Conservation (phyloP, 2,797 vertebrate species). For the Orientallactaga sibirica region DNA sequence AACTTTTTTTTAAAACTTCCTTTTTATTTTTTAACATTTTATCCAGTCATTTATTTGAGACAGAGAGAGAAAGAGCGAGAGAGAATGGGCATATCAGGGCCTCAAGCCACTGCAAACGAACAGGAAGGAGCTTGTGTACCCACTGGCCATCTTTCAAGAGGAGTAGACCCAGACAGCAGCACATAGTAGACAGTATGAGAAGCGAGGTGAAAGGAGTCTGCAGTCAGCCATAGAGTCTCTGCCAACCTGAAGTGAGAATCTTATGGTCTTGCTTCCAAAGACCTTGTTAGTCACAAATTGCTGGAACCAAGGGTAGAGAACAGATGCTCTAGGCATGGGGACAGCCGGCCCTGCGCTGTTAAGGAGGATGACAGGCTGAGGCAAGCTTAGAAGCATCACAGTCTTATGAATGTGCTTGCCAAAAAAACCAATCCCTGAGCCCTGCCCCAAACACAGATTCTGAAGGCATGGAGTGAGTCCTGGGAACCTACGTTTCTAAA, state of each 20-base stretch:
- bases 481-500: not conserved
- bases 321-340: fast-evolving
- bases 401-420: not conserved
- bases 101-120: too few species aligned
- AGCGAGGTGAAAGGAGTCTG: not conserved
- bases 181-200: not conserved
- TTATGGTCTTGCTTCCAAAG: not conserved
- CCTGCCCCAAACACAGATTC: not conserved
- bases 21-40: too few species aligned
- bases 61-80: too few species aligned
- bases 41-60: too few species aligned
- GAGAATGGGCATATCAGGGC: too few species aligned
- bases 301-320: not conserved
- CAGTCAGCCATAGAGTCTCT: not conserved
- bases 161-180: not conserved
- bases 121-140: not conserved
- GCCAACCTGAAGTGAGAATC: not conserved
- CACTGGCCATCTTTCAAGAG: not conserved
- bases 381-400: not conserved
- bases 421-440: constrained; percentile 8
- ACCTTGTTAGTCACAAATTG: not conserved
- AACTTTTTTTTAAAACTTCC: too few species aligned
- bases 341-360: fast-evolving
- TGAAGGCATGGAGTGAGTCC: not conserved
- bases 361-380: not conserved